Conservation (phyloP, 92 coral and sea anemone genomes). For the Phenganax marumi region DNA sequence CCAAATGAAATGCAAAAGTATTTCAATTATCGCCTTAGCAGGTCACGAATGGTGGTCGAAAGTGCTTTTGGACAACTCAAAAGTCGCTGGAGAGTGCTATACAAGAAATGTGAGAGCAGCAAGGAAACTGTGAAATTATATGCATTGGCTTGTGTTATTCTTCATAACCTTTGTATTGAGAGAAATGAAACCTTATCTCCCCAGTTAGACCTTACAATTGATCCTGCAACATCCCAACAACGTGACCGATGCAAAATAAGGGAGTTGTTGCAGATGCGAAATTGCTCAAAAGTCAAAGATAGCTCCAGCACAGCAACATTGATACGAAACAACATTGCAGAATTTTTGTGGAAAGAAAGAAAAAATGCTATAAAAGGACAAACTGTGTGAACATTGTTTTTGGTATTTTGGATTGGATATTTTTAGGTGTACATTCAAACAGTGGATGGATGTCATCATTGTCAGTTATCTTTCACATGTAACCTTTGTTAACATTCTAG, state of each 20-base stretch:
- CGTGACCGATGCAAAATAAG: conserved; percentile 27
- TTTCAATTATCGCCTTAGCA: conserved; percentile 26
- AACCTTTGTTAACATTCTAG: too few species aligned
- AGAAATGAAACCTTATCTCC: conserved; percentile 29
- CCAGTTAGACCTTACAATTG: conserved; percentile 41
- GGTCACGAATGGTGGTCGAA: conserved; percentile 18
- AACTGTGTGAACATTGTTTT: too few species aligned
- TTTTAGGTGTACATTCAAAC: too few species aligned
- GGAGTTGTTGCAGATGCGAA: conserved; percentile 35
- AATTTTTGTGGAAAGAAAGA: conserved; percentile 37
- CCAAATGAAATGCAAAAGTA: conserved; percentile 23
- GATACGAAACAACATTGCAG: conserved; percentile 34
- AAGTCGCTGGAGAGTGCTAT: conserved; percentile 37
- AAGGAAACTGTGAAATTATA: conserved; percentile 31
- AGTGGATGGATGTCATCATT: too few species aligned
- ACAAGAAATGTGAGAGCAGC: conserved; percentile 34
- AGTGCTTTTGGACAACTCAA: conserved; percentile 21
- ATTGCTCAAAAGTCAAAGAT: conserved; percentile 32
- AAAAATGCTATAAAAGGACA: not conserved
- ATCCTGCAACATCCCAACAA: conserved; percentile 29
- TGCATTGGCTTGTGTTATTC: conserved; percentile 38
- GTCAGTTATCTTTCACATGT: too few species aligned
- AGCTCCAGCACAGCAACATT: conserved; percentile 11
- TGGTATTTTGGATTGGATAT: too few species aligned
- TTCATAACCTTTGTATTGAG: conserved; percentile 42